Conservation (phyloP, 2,113 vertebrate genomes). For the Callipepla squamata region DNA sequence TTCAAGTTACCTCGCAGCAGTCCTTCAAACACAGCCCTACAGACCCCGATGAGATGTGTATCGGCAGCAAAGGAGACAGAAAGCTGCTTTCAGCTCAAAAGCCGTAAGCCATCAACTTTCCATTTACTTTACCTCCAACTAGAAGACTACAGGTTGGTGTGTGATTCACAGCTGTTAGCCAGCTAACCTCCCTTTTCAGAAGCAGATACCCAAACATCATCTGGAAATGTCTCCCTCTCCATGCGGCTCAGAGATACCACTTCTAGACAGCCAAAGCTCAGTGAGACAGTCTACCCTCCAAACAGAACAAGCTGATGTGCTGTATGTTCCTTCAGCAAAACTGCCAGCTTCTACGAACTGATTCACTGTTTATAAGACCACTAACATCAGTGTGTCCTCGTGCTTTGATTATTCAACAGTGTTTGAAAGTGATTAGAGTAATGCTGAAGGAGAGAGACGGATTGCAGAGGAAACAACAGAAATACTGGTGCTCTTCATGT, state of each 20-base stretch:
- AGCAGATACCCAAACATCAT: background rate
- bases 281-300: background rate
- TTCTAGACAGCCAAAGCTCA: background rate
- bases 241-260: background rate
- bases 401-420: background rate
- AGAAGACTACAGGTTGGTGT: background rate
- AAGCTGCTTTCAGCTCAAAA: background rate
- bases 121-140: background rate
- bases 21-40: background rate
- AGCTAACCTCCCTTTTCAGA: background rate
- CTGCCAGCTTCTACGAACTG: background rate
- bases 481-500: background rate
- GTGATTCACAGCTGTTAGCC: background rate
- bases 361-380: background rate
- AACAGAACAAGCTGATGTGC: background rate
- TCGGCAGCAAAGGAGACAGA: background rate
- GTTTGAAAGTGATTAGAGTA: background rate
- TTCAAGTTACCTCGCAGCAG: background rate
- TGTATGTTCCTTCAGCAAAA: background rate
- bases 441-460: background rate
- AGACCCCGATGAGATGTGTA: fast-evolving
- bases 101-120: background rate
- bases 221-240: background rate
- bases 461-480: background rate
- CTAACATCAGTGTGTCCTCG: background rate